Conservation (phyloP, 2,113 vertebrate genomes). For the Tachuris rubrigastra region DNA sequence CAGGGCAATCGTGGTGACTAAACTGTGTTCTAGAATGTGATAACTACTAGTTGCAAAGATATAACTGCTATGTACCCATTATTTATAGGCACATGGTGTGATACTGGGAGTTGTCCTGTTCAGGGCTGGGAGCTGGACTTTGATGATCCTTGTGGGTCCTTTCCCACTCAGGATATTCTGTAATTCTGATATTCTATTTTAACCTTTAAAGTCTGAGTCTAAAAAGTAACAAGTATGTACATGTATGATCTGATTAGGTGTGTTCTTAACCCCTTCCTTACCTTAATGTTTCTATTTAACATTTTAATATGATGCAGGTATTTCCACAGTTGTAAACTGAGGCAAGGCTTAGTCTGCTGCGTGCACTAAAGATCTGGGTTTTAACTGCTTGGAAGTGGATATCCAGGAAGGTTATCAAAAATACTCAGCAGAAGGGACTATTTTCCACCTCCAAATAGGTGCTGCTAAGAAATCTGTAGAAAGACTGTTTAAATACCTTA, state of each 20-base stretch:
- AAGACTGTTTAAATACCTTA: neutral
- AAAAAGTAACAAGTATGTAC: neutral
- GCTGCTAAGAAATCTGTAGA: neutral
- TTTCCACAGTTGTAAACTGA: neutral
- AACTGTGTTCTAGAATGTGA: neutral
- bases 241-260: too few species aligned
- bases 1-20: neutral
- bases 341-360: rapidly evolving
- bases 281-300: neutral
- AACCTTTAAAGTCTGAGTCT: neutral
- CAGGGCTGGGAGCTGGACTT: neutral
- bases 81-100: neutral
- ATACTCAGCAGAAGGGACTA: neutral
- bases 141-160: neutral
- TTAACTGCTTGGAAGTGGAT: neutral
- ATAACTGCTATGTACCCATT: neutral
- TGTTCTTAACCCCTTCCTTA: neutral
- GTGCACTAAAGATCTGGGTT: rapidly evolving
- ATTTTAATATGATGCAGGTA: neutral
- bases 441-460: neutral
- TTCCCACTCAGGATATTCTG: neutral
- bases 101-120: neutral
- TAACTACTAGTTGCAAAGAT: neutral
- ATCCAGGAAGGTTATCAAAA: neutral
- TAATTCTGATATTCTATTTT: neutral